Conservation (phyloP, 2,797 vertebrate species). For the Rhabdophis nuchalis region DNA sequence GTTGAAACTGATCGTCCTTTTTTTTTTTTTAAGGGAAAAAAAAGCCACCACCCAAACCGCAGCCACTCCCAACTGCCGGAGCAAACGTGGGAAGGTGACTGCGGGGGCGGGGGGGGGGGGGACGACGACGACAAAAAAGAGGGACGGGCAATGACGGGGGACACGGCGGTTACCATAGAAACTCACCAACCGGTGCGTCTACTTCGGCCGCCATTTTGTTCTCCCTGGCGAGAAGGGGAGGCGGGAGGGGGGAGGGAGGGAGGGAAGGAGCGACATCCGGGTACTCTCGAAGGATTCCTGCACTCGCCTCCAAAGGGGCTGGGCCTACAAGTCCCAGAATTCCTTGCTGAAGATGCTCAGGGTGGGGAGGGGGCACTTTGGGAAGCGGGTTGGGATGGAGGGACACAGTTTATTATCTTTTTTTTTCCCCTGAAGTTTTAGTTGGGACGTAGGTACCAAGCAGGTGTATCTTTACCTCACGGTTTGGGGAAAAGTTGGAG, state of each 20-base stretch:
- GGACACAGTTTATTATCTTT: not conserved
- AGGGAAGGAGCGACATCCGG: not conserved
- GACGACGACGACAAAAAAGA: not conserved
- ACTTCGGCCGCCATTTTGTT: conserved; percentile 6
- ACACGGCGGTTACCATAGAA: conserved; percentile 15
- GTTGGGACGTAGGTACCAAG: not conserved
- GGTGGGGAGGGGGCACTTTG: not conserved
- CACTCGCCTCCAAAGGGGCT: not conserved
- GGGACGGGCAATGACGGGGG: not conserved
- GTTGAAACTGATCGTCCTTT: not conserved
- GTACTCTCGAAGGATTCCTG: not conserved
- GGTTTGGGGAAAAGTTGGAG: not conserved
- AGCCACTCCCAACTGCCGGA: not conserved
- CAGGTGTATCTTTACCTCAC: not conserved
- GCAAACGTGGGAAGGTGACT: not conserved
- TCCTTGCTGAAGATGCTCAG: not conserved
- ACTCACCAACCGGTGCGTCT: conserved; percentile 4
- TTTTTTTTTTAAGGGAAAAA: no score
- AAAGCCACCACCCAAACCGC: not conserved
- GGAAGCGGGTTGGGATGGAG: not conserved
- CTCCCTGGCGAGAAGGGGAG: not conserved
- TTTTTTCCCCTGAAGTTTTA: not conserved
- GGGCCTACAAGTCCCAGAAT: not conserved
- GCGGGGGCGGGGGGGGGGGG: rapidly evolving
- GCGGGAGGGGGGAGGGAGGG: not conserved